Base-by-base conservation (phyloP, 2,888 invertebrate genomes). In the Aquatica leii region DNA sequence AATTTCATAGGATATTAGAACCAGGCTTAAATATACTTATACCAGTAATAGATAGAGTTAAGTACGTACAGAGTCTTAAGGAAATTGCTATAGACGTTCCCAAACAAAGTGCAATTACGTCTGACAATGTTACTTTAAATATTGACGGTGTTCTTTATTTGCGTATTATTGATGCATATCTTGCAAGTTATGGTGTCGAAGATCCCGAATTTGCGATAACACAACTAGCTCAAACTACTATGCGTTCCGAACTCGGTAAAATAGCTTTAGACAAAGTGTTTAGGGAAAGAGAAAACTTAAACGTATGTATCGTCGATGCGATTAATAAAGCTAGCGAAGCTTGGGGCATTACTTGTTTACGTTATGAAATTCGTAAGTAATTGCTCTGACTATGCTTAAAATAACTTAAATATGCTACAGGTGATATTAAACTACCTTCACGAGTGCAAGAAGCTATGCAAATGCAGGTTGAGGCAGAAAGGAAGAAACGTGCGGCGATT, bases 41-140 rank as follows among this genome's bases (percentile, higher is more conserved):
- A 75, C 99, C 99, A 0, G 82, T 99, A 61, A 84, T 97, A 48
- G 99, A 99, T 80, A 88, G 87, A 79, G 91, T 99, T 18, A 96
- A 93, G 83, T 99, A 99, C 85, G 98, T 99, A 11, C 99, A 99
- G 82, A 96, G 95, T 81, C 82, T 99, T 40, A 99, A 99, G 81
- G 99, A 99, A 92, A 95, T 99, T 72, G 98, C 99, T 0, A 98
- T 99, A 74, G 98, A 98, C 84, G 96, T 99, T 58, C 99, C 99
- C 0, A 94, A 98, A 80, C 99, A 99, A 82, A 95, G 95, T 81
- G 99, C 99, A 15, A 98, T 99, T 73, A 98, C 98, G 12, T 88
- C 93, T 61, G 99, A 99, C 82, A 99, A 99, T 85, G 99, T 99
- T 0, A 97, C 95, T 0, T 83, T 99, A 58, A 93, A 90, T 76